These are phyloP conservation scores for Drosophila aldrichi DNA, from an alignment of 2,888 invertebrate genomes.

Conservation along the genomic window DNA sequence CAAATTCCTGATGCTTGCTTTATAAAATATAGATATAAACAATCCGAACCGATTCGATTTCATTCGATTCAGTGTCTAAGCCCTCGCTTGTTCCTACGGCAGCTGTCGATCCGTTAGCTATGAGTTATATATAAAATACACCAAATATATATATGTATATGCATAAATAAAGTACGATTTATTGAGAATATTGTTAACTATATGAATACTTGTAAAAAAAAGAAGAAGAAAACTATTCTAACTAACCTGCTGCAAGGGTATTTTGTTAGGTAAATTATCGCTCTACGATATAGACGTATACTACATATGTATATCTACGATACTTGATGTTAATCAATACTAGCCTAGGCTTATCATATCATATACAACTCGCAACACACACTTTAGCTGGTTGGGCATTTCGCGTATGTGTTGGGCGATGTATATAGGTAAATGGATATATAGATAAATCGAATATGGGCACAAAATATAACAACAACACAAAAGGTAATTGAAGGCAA, in stretches of 20 bases:
- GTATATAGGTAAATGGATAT: conserved; percentile 15
- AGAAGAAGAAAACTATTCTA: conserved; percentile 6
- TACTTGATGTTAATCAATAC: conserved; percentile 41
- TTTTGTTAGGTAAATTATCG: conserved; percentile 18
- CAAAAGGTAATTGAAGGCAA: conserved; percentile 80
- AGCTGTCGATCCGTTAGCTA: conserved; percentile 36
- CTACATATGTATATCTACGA: conserved; percentile 10
- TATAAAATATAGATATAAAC: conserved; percentile 6
- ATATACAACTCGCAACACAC: conserved; percentile 29
- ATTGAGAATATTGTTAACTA: conserved; percentile 23
- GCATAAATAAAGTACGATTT: conserved; percentile 1
- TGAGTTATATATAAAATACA: conserved; percentile 8
- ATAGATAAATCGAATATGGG: conserved; percentile 39
- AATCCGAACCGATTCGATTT: conserved; percentile 14
- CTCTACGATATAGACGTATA: conserved; percentile 11
- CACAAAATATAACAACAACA: conserved; percentile 40
- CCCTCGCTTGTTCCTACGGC: conserved; percentile 48
- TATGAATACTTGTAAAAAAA: conserved; percentile 26
- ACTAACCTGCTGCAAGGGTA: conserved; percentile 38
- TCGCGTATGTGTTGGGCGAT: neutral
- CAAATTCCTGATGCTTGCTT: conserved; percentile 3
- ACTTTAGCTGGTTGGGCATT: neutral
- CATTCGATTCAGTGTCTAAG: neutral
- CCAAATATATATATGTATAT: neutral
- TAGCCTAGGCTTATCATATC: conserved; percentile 68